phyloP scores from a whole-genome alignment of 2,888 invertebrate species.

The Alitta virens region DNA sequence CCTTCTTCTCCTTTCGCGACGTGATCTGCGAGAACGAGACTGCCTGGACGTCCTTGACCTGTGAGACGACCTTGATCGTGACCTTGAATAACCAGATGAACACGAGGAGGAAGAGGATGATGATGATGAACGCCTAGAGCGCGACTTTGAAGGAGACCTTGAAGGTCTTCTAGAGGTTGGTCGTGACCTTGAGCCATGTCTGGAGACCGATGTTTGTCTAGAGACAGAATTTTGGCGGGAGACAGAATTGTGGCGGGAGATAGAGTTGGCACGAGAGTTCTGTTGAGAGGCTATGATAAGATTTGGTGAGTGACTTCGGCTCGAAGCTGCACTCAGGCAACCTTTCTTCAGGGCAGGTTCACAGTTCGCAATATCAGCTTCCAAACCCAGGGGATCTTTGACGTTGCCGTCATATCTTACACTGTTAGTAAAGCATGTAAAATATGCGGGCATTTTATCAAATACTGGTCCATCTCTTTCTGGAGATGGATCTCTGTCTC shows the following conservation, averaged over 20 bases:
- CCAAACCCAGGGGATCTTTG: constrained; percentile 2
- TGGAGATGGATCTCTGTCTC: constrained; percentile 38
- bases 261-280: constrained; percentile 2
- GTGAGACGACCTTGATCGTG: constrained; percentile 6
- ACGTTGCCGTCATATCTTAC: constrained; percentile 40
- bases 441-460: constrained; percentile 48
- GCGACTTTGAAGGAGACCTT: constrained; percentile 3
- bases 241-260: not conserved
- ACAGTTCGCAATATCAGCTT: not conserved
- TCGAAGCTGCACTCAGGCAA: not conserved
- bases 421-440: constrained; percentile 52
- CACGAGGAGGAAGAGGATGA: not conserved
- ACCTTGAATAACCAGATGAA: not conserved
- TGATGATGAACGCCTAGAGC: not conserved
- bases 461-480: constrained; percentile 14
- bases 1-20: not conserved
- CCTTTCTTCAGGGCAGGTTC: not conserved
- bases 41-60: not conserved
- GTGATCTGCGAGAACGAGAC: not conserved
- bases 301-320: constrained; percentile 6
- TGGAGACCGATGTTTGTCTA: not conserved
- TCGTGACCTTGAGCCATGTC: not conserved
- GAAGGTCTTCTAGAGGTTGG: constrained; percentile 1
- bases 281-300: not conserved
- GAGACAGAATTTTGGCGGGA: not conserved